A percentile compares a stretch with the other conserved stretches of the same genome.
Conservation (phyloP, 2,797 vertebrate genomes). For the Pempheris klunzingeri region DNA sequence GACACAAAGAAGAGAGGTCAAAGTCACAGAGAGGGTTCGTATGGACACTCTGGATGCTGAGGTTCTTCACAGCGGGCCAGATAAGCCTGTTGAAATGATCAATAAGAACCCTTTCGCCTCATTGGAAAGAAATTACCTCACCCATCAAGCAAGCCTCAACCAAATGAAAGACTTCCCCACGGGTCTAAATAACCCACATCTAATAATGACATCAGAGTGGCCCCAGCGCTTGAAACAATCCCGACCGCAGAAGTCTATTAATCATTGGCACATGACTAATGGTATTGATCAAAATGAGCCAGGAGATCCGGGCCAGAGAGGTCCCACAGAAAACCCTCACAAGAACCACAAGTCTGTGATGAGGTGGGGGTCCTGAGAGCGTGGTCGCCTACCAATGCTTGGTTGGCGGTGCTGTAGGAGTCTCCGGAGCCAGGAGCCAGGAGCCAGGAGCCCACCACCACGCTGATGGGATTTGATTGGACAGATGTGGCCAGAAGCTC, state of each 20-base stretch:
- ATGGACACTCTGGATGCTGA: constrained; percentile 6
- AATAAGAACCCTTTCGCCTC: constrained; percentile 4
- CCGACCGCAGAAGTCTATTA: constrained; percentile 66
- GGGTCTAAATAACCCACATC: constrained; percentile 68
- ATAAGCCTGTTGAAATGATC: constrained; percentile 33
- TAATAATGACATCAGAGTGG: constrained; percentile 62
- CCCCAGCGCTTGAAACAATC: constrained; percentile 43
- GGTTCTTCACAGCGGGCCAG: background rate
- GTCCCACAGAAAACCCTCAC: constrained; percentile 53
- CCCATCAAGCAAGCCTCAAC: constrained; percentile 39
- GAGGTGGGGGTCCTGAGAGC: constrained; percentile 56
- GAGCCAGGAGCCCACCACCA: constrained; percentile 56
- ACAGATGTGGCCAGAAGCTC: constrained; percentile 67
- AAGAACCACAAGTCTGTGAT: constrained; percentile 63
- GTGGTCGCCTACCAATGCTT: constrained; percentile 43
- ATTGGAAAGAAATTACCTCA: constrained; percentile 62
- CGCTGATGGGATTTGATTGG: constrained; percentile 51
- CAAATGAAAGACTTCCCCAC: constrained; percentile 64
- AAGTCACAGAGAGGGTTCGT: constrained; percentile 19
- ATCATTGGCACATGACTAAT: constrained; percentile 65
- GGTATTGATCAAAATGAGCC: constrained; percentile 51
- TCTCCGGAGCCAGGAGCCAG: constrained; percentile 57
- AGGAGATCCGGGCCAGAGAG: constrained; percentile 31
- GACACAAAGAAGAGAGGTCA: constrained; percentile 28
- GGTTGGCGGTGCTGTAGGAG: constrained; percentile 36